Evolutionary conservation across 2,888 invertebrate species (phyloP).

Genomic region (Merodon equestris): DNA sequence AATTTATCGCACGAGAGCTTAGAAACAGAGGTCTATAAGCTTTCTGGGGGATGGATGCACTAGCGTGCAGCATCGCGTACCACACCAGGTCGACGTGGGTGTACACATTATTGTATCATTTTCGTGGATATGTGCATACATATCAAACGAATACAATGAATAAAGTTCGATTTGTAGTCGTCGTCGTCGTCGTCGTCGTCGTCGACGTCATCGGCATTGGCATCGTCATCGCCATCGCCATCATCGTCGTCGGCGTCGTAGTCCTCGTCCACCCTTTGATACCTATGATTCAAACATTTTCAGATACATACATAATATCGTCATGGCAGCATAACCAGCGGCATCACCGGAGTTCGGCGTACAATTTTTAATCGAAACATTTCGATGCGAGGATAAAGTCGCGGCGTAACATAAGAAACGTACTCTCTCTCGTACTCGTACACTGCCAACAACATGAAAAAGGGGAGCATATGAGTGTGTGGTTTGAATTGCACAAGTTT

Average conservation of each 20-base stretch:
- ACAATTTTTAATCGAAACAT: constrained; percentile 67
- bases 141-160: constrained; percentile 64
- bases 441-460: constrained; percentile 17
- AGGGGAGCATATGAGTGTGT: constrained; percentile 47
- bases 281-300: constrained; percentile 20
- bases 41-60: constrained; percentile 22
- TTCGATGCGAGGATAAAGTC: constrained; percentile 67
- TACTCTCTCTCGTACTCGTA: constrained; percentile 17
- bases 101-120: constrained; percentile 64
- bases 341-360: constrained; percentile 57
- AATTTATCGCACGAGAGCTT: constrained; percentile 57
- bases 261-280: constrained; percentile 40
- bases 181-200: constrained; percentile 29
- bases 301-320: constrained; percentile 48
- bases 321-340: constrained; percentile 60
- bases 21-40: constrained; percentile 42
- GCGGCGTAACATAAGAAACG: constrained; percentile 62
- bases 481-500: constrained; percentile 65
- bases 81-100: constrained; percentile 43
- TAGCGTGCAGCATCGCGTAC: constrained; percentile 42
- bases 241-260: constrained; percentile 7
- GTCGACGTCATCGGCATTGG: neutral
- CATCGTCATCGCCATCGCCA: constrained; percentile 7
- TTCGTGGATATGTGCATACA: constrained; percentile 48
- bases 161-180: constrained; percentile 64